These are phyloP conservation scores for Spilarctia lutea DNA, from an alignment of 2,888 invertebrate species.

Conservation along the genomic window DNA sequence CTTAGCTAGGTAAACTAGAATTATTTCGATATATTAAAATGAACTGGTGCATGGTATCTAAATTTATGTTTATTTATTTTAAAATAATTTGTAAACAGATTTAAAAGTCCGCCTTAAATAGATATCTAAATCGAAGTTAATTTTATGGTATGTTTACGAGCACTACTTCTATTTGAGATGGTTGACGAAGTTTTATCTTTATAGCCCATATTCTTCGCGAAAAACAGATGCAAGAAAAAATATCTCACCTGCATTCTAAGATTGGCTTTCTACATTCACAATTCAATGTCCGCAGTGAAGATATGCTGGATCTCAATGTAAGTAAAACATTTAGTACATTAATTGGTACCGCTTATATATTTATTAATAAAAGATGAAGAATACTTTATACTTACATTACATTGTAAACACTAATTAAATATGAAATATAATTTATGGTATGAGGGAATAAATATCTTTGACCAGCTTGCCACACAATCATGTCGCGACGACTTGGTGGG, in stretches of 20 bases:
- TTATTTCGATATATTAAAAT: not conserved
- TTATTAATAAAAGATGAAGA: too few species aligned
- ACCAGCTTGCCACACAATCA: not conserved
- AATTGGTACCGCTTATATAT: too few species aligned
- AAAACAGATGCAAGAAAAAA: constrained; percentile 22
- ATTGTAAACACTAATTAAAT: too few species aligned
- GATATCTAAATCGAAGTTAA: not conserved
- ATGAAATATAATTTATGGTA: too few species aligned
- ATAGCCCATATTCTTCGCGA: constrained; percentile 37
- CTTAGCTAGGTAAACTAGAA: not conserved
- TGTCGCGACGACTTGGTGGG: too few species aligned
- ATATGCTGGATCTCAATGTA: constrained; percentile 87
- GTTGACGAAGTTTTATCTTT: not conserved
- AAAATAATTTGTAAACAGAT: too few species aligned
- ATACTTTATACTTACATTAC: too few species aligned
- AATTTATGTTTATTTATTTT: not conserved
- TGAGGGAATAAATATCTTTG: too few species aligned
- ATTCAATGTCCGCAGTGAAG: constrained; percentile 92
- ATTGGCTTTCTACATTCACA: constrained; percentile 92
- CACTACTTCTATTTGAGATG: not conserved
- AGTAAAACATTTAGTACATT: not conserved
- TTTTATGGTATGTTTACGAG: not conserved
- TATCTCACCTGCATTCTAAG: constrained; percentile 85
- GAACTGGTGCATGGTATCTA: not conserved
- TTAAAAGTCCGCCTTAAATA: too few species aligned